Evolutionary conservation across 2,797 vertebrate genomes (phyloP), one percentile per base, ranked within the genome.

Genomic region (Sebastes aleutianus): DNA sequence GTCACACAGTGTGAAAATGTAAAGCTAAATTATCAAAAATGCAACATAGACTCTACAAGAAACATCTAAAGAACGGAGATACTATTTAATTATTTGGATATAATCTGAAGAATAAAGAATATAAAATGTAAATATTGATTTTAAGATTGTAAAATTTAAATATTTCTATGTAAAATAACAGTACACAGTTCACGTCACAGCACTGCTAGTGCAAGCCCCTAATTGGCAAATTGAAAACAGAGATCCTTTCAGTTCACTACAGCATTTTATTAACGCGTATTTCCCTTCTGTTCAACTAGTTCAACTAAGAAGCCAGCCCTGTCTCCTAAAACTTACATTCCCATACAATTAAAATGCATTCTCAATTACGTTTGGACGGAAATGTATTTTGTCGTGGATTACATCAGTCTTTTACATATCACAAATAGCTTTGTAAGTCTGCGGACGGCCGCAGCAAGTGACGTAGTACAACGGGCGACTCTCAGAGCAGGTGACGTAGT

Each of bases 221-320:
- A 87, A 79, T 88, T 92, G 89, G 89, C 88, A 91, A 92, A 86
- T 65, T 80, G 32, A 88, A 87, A 86, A 68, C 54, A 63, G 18
- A 82, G 14, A 32, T 78, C 0, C 16, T 47, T 80, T 83, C 32
- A 63, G 50, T 78, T 64, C 29, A 61, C 58, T 47, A 81, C 53
- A 65, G 72, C 69, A n/a, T 79, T 67, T 69, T 80, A 58, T 69
- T 14, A 77, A 75, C n/a, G 5, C 32, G 39, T 32, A 64, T 62
- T 74, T 58, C 65, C 61, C 20, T 75, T 78, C 24, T 56, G 66
- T 72, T 63, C 4, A 47, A 66, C 76, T 68, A 47, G 66, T 72
- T 63, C 4, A 47, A 66, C 76, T 70, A 47, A 47, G 43, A 47
- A 47, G 16, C 16, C 43, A 18, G 16, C 1, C 16, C 43, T 20